Evolutionary conservation across 2,113 vertebrate genomes (phyloP).

Genomic region (Sapajus apella): DNA sequence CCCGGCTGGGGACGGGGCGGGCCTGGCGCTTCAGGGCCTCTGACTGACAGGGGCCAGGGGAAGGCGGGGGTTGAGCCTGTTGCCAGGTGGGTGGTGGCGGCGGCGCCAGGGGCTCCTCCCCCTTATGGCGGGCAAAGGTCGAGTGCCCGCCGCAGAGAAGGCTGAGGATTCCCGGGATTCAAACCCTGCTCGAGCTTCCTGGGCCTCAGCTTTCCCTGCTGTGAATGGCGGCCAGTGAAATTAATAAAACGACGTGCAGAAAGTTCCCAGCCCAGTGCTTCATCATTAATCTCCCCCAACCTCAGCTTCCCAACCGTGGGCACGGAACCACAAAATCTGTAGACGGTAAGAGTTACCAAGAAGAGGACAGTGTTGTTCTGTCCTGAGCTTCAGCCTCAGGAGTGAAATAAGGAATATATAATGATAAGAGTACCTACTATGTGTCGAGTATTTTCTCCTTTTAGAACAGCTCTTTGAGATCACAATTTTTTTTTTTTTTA

Average conservation of each 20-base stretch:
- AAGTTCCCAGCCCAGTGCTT: background rate
- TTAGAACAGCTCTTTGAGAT: background rate
- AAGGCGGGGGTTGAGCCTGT: background rate
- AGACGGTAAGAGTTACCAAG: background rate
- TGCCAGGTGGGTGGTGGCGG: constrained; percentile 20
- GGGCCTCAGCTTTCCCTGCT: background rate
- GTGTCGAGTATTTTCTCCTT: background rate
- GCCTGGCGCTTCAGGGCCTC: background rate
- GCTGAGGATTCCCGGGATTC: background rate
- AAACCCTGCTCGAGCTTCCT: background rate
- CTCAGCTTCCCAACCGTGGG: constrained; percentile 22
- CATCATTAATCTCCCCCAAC: background rate
- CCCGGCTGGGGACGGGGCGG: constrained; percentile 28
- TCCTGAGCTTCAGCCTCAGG: background rate
- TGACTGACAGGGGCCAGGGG: background rate
- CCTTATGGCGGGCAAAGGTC: background rate
- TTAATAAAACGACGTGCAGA: background rate
- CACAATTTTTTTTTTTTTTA: background rate
- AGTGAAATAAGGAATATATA: background rate
- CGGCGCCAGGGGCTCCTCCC: background rate
- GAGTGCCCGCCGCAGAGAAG: background rate
- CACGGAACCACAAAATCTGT: background rate
- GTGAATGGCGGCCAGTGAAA: background rate
- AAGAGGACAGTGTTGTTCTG: background rate
- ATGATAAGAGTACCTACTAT: background rate